Evolutionary conservation across 2,888 invertebrate species (phyloP).

Genomic region (Pyrochroa serraticornis): DNA sequence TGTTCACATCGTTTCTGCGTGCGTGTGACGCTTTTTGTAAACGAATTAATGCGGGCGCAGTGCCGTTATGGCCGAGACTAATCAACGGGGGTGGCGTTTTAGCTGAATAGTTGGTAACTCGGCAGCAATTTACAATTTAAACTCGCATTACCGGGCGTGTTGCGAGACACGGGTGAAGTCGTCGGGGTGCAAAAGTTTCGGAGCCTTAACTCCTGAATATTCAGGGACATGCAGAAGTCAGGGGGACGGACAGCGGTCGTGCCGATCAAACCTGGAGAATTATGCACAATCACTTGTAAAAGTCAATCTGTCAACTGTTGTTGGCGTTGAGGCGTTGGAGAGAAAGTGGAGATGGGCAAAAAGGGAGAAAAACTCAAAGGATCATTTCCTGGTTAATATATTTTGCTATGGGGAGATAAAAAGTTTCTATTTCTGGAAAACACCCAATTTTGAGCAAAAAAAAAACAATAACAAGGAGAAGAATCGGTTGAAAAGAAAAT

Average conservation of each 20-base stretch:
- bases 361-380: too few species aligned
- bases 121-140: conserved; percentile 24
- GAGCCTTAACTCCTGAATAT: conserved; percentile 10
- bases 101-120: conserved; percentile 10
- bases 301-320: too few species aligned
- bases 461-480: too few species aligned
- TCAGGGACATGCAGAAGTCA: conserved; percentile 9
- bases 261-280: neutral
- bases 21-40: conserved; percentile 12
- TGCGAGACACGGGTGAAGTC: conserved; percentile 13
- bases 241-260: neutral
- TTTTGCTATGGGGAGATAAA: too few species aligned
- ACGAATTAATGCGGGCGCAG: conserved; percentile 18
- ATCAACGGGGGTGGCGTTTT: conserved; percentile 10
- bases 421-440: too few species aligned
- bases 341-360: too few species aligned
- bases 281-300: neutral
- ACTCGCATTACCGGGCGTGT: conserved; percentile 22
- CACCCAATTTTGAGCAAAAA: too few species aligned
- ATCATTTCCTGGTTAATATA: too few species aligned
- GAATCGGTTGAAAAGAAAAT: too few species aligned
- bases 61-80: conserved; percentile 16
- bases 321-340: too few species aligned
- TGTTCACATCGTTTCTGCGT: conserved; percentile 13
- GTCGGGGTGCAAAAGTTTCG: neutral